Evolutionary conservation across 2,113 vertebrate genomes (phyloP), one percentile per base, ranked within the genome.

Genomic region (Caranx ignobilis): DNA sequence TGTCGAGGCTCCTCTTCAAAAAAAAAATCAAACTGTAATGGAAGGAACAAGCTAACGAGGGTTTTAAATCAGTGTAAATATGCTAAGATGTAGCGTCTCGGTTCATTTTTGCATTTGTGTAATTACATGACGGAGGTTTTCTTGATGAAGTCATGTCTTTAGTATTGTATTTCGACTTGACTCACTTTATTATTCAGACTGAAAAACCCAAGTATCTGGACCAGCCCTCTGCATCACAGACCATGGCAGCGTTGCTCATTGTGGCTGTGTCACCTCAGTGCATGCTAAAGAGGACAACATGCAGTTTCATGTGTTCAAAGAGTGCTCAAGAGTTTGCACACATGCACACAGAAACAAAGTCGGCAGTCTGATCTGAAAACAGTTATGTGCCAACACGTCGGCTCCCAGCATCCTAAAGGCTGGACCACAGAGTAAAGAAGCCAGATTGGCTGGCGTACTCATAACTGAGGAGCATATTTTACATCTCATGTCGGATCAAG

Each of bases 401-500:
- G 54, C 82, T 85, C 71, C 71, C 52, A 71, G 87, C 64, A n/a
- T 87, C 75, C 68, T 84, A 61, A 59, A 54, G 67, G 64, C 48
- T 74, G 55, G 54, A 83, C 76, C 34, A 5, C 60, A 39, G 67
- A 74, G 84, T 59, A 64, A 82, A 83, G 82, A 80, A 60, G 74
- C 79, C 86, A 90, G 81, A 87, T 86, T 82, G 75, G 68, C 70
- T 77, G 75, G 56, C 66, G 89, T 69, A 87, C 72, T 88, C 60
- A 68, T 75, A 82, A 80, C 86, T 68, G 71, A 65, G 77, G 84
- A 88, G 78, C 85, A 88, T 84, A 92, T 87, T 91, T 85, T 87
- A 84, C 86, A 79, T 87, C 83, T 92, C 67, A 64, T 87, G 80
- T 93, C 85, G 86, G 86, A 91, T 90, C 76, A 84, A 74, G 89